A percentile compares a stretch with the other conserved stretches of the same genome.
Evolutionary conservation across 2,888 invertebrate genomes (phyloP).

Genomic region (Pheosia tremula): DNA sequence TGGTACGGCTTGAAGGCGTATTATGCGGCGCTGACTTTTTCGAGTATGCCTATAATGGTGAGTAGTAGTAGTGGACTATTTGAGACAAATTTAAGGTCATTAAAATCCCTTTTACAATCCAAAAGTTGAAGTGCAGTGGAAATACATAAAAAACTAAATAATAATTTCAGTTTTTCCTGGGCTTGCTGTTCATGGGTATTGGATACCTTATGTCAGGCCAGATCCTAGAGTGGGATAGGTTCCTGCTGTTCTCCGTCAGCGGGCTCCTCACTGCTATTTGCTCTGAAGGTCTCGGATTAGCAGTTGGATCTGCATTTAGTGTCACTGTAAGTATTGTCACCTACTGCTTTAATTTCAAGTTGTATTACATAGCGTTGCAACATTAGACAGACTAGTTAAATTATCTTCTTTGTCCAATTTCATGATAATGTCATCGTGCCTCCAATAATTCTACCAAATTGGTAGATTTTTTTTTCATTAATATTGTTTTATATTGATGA

Average conservation of each 20-base stretch:
- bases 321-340: conserved; percentile 76
- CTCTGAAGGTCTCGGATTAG: conserved; percentile 89
- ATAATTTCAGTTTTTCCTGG: conserved; percentile 73
- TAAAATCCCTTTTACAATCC: neutral
- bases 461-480: no score
- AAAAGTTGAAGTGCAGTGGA: neutral
- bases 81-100: no score
- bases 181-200: conserved; percentile 75
- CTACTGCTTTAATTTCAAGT: neutral
- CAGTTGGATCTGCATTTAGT: conserved; percentile 86
- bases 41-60: conserved; percentile 84
- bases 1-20: conserved; percentile 88
- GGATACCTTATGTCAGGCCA: conserved; percentile 87
- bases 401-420: no score
- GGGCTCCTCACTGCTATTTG: conserved; percentile 86
- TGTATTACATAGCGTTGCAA: no score
- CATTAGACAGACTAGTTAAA: no score
- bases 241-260: conserved; percentile 82
- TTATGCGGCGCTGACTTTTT: conserved; percentile 83
- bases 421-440: no score
- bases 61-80: conserved; percentile 36
- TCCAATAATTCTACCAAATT: no score
- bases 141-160: conserved; percentile 9
- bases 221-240: conserved; percentile 86
- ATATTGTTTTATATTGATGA: no score